phyloP scores from a whole-genome alignment of 2,888 invertebrate species.

The Drosophila subquinaria region DNA sequence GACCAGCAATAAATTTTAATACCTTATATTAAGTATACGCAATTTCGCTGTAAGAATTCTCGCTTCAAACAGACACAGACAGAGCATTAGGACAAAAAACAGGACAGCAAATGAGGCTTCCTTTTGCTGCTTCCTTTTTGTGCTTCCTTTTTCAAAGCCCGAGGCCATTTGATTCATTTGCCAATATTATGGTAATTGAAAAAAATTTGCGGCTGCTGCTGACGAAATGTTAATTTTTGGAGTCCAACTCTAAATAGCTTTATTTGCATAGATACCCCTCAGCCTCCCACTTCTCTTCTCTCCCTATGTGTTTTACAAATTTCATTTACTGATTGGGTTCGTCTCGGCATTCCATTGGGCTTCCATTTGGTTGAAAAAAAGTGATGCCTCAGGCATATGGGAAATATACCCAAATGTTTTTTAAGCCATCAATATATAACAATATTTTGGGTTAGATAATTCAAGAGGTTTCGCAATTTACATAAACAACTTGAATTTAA shows the following conservation, averaged over 20 bases:
- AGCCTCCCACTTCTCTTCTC: background rate
- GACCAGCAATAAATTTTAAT: background rate
- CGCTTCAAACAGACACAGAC: background rate
- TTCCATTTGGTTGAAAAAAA: background rate
- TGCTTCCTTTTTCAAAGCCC: background rate
- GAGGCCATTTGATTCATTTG: slow-evolving; percentile 37
- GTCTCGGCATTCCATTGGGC: background rate
- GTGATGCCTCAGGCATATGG: slow-evolving; percentile 45
- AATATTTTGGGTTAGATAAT: slow-evolving; percentile 9
- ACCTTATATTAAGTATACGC: background rate
- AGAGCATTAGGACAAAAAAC: slow-evolving; percentile 7
- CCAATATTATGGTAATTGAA: slow-evolving; percentile 32
- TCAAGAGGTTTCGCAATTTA: slow-evolving; percentile 11
- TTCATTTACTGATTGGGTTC: slow-evolving; percentile 54
- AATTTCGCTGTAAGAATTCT: background rate
- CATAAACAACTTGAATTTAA: slow-evolving; percentile 16
- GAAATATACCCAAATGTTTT: slow-evolving; percentile 39
- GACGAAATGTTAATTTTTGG: slow-evolving; percentile 58
- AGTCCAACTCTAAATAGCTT: slow-evolving; percentile 39
- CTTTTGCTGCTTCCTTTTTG: background rate
- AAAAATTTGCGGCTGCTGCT: slow-evolving; percentile 32
- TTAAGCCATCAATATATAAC: slow-evolving; percentile 6
- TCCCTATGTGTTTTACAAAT: slow-evolving; percentile 24
- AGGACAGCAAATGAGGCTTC: slow-evolving; percentile 12
- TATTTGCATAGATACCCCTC: slow-evolving; percentile 51